Base-by-base conservation (phyloP, 1,140 invertebrate genomes). In the Cyclina sinensis region DNA sequence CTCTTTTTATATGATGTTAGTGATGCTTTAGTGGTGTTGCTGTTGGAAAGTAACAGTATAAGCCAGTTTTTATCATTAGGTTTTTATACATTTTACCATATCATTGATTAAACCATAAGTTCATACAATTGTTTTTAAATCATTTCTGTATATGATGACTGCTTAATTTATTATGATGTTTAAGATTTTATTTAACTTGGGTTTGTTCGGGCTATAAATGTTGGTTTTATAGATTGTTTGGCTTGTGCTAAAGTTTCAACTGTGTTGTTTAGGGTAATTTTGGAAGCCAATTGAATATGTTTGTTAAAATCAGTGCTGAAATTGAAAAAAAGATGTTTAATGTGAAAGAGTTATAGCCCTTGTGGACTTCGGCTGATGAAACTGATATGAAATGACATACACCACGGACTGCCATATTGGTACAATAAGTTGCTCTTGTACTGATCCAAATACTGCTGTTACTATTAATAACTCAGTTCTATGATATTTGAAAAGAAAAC, bases 51-150 rank as follows among this genome's bases (percentile, higher is more conserved):
- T 51, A 78, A 51, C 74, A 78, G 48, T 78, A 78, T 21, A 11
- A 78, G 74, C 74, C 74, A 78, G 27, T 54, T 78, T 14, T 57
- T 57, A 43, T 68, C 62, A 68, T 68, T 32, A 68, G 30, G 68
- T 73, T 73, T 43, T 78, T 78, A 78, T 78, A 78, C 74, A 78
- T 78, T 70, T 70, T 78, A 74, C 35, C 74, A 78, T 78, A 78
- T 78, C 74, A 78, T 78, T 74, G 2, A 30, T 48, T 74, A 24
- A 48, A 74, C 24, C 70, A 78, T 78, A 24, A n/a, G 0, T 48
- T 48, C 43, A 74, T 74, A 39, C 46, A 39, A 11, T 48, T 48
- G 70, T 74, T 51, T 48, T 48, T 4, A 51, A 46, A 48, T 48
- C 18, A 35, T 74, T 51, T 51, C 70, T 74, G 70, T 74, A 74